Evolutionary conservation across 2,797 vertebrate species (phyloP).

Genomic region (Lepilemur ruficaudatus): DNA sequence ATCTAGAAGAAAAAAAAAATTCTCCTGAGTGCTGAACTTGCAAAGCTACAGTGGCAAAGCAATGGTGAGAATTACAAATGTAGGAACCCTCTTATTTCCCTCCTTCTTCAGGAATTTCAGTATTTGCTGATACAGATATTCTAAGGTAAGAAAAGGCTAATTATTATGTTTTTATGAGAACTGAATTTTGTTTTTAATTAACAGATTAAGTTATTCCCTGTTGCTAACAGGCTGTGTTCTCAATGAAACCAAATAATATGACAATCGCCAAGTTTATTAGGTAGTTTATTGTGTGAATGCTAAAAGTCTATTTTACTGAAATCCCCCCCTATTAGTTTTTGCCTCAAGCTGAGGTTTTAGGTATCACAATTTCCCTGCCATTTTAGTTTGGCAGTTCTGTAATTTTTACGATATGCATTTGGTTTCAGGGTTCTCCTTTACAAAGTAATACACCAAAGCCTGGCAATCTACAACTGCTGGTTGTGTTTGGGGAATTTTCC

Average conservation of each 20-base stretch:
- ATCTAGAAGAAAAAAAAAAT: slow-evolving; percentile 29
- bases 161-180: slow-evolving; percentile 68
- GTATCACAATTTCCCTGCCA: not conserved
- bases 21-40: slow-evolving; percentile 50
- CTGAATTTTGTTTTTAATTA: slow-evolving; percentile 69
- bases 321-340: not conserved
- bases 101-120: slow-evolving; percentile 11
- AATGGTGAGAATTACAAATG: not conserved
- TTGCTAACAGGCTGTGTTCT: slow-evolving; percentile 66
- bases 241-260: slow-evolving; percentile 77
- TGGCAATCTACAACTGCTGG: not conserved
- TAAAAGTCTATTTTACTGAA: slow-evolving; percentile 57
- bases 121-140: slow-evolving; percentile 61
- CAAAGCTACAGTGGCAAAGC: slow-evolving; percentile 14
- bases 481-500: not conserved
- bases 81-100: not conserved
- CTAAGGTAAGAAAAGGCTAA: slow-evolving; percentile 68
- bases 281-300: slow-evolving; percentile 53
- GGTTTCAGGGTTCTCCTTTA: slow-evolving; percentile 19
- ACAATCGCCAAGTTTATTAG: slow-evolving; percentile 72
- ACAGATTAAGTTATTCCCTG: slow-evolving; percentile 36
- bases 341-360: not conserved
- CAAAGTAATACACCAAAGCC: not conserved
- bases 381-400: not conserved
- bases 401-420: not conserved